A percentile compares a stretch with the other conserved stretches of the same genome.
Conservation (phyloP, 2,113 vertebrate genomes). For the Myiozetetes cayanensis region DNA sequence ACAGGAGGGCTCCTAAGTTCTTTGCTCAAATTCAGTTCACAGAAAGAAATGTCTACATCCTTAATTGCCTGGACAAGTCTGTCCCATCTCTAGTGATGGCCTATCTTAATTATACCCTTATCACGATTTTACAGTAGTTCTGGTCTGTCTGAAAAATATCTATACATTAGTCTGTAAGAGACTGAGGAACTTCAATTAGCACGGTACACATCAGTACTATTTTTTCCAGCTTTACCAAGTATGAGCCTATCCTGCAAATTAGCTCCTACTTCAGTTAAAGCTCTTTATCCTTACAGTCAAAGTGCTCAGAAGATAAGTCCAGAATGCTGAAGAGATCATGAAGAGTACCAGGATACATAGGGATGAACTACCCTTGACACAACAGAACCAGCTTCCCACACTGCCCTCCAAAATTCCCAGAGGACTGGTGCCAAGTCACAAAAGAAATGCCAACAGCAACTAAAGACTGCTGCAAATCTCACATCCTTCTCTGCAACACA, state of each 20-base stretch:
- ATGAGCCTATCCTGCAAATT: not conserved
- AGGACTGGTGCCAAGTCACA: not conserved
- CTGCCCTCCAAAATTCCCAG: too few relatives aligned
- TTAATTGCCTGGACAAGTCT: not conserved
- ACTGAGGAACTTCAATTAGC: not conserved
- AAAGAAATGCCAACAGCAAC: not conserved
- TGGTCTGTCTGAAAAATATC: not conserved
- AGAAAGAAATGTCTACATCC: not conserved
- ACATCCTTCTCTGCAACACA: not conserved
- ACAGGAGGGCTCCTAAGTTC: not conserved
- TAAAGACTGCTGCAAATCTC: not conserved
- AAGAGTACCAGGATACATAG: not conserved
- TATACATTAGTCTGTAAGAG: not conserved
- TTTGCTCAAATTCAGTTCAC: not conserved
- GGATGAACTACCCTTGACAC: not conserved
- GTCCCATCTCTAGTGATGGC: not conserved
- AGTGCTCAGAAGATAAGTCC: not conserved
- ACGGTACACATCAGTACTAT: not conserved
- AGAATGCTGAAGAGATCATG: rapidly evolving
- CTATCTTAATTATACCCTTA: not conserved
- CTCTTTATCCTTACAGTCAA: not conserved
- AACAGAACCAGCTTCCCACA: not conserved
- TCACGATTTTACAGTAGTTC: not conserved
- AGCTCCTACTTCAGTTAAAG: not conserved
- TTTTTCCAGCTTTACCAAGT: not conserved